These are phyloP conservation scores for Mellivora capensis DNA, from an alignment of 2,113 vertebrate genomes.

Conservation along the genomic window DNA sequence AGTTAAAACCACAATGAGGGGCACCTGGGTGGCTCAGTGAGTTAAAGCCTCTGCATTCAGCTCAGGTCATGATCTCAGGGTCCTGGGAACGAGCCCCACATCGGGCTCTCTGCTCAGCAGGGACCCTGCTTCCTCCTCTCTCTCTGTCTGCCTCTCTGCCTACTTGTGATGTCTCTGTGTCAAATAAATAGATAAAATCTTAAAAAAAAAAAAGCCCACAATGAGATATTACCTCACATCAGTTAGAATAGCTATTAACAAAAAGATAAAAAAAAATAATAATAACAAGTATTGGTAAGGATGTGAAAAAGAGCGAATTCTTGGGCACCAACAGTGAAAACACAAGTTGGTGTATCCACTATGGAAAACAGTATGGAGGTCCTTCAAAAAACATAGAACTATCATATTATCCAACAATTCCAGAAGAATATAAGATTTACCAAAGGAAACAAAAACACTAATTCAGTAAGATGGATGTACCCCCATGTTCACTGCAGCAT, in stretches of 20 bases:
- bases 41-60: too few species aligned
- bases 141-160: too few species aligned
- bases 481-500: neutral
- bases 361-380: neutral
- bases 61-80: too few species aligned
- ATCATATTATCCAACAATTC: neutral
- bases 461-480: neutral
- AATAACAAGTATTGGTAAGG: neutral
- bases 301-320: neutral
- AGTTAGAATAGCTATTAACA: neutral
- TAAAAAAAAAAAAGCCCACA: too few species aligned
- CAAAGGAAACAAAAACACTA: neutral
- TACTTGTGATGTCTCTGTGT: too few species aligned
- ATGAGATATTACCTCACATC: neutral
- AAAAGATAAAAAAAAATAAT: neutral
- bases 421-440: neutral
- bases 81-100: too few species aligned
- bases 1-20: neutral
- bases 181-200: neutral
- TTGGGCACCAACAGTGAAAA: neutral
- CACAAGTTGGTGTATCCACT: neutral
- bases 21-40: too few species aligned
- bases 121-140: too few species aligned
- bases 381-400: neutral
- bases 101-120: too few species aligned